Percentiles rank a stretch among this genome's conserved stretches.
These are phyloP conservation scores for Antennarius maculatus DNA, from an alignment of 2,797 vertebrate genomes.

Conservation along the genomic window DNA sequence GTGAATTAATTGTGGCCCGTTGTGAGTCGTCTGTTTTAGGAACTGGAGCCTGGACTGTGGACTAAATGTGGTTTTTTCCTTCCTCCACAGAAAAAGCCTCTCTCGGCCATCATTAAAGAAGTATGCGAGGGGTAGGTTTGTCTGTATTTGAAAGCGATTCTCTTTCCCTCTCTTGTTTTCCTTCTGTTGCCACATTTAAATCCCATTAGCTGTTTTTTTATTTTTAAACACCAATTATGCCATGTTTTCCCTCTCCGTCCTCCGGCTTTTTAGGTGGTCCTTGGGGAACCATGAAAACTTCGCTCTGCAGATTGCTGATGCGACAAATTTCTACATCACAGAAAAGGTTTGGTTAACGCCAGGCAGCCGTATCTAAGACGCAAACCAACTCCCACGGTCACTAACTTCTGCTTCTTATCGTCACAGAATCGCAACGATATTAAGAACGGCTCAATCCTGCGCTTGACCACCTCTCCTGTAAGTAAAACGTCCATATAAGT, in stretches of 20 bases:
- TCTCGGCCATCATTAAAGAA: conserved; percentile 98
- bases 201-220: conserved; percentile 22
- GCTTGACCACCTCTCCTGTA: conserved; percentile 94
- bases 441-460: conserved; percentile 97
- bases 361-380: background rate
- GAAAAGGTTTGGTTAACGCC: conserved; percentile 87
- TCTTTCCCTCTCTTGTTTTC: background rate
- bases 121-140: conserved; percentile 96
- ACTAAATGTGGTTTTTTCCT: conserved; percentile 56
- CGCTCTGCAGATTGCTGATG: conserved; percentile 93
- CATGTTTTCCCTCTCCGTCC: conserved; percentile 9
- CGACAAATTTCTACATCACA: conserved; percentile 97
- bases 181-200: conserved; percentile 10
- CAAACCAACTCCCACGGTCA: background rate
- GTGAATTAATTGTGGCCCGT: conserved; percentile 57
- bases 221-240: conserved; percentile 36
- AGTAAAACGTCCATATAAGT: conserved; percentile 64
- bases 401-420: conserved; percentile 36
- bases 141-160: conserved; percentile 27
- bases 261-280: conserved; percentile 86
- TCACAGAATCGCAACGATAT: conserved; percentile 97
- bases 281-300: conserved; percentile 91
- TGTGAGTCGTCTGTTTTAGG: conserved; percentile 45
- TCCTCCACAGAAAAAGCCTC: conserved; percentile 92
- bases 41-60: conserved; percentile 24